A percentile compares a stretch with the other conserved stretches of the same genome.
phyloP scores from a whole-genome alignment of 2,113 vertebrate species.

The Opisthocomus hoazin region DNA sequence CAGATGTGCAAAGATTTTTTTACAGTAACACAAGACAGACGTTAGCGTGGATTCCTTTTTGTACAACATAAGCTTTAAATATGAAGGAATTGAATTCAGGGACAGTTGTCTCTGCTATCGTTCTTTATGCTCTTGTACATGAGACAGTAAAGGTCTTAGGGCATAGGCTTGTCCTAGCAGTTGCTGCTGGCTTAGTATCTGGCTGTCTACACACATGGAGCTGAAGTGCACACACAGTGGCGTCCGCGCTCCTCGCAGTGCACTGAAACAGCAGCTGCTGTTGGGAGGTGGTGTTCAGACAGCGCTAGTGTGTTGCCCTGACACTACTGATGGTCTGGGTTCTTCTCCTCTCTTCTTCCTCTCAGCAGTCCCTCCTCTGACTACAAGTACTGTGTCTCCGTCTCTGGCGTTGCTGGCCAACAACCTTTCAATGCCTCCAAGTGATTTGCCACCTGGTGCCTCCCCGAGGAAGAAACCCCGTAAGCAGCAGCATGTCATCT shows the following conservation, averaged over 20 bases:
- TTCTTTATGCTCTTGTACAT: neutral
- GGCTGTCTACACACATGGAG: neutral
- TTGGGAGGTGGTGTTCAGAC: neutral
- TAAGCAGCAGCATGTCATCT: conserved; percentile 97
- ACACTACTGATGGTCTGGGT: neutral
- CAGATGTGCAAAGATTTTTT: neutral
- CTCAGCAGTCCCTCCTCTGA: conserved; percentile 74
- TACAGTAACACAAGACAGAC: neutral
- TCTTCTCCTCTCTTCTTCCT: neutral
- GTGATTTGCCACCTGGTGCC: conserved; percentile 89
- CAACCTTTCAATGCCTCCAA: conserved; percentile 77
- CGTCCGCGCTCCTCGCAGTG: accelerated
- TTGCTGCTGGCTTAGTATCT: neutral
- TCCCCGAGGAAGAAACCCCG: conserved; percentile 97
- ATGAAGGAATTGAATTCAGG: neutral
- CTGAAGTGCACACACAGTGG: neutral
- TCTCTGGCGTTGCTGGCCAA: conserved; percentile 77
- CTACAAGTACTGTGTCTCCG: conserved; percentile 74
- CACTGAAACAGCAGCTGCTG: neutral
- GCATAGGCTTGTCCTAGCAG: neutral
- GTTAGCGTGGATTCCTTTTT: neutral
- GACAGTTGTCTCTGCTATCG: neutral
- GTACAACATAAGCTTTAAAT: neutral
- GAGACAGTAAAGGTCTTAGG: neutral
- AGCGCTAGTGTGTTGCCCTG: neutral